Percentiles rank a stretch among this genome's conserved stretches.
Evolutionary conservation across 2,113 vertebrate species (phyloP).

Genomic region (Aythya baeri): DNA sequence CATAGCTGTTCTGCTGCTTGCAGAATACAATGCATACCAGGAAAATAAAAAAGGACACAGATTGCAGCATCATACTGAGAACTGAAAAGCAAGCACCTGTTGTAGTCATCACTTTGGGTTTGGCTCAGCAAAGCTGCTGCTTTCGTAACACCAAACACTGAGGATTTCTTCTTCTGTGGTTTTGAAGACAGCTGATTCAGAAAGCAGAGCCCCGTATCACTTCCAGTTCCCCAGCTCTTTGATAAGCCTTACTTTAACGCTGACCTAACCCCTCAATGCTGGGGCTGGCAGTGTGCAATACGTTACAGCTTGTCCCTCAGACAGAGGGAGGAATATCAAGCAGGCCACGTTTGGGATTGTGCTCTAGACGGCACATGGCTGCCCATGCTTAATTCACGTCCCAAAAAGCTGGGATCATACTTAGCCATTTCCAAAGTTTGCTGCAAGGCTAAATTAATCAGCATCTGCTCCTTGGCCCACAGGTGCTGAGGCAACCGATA

Average conservation of each 20-base stretch:
- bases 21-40: background rate
- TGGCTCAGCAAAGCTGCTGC: background rate
- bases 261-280: background rate
- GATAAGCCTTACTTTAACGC: background rate
- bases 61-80: background rate
- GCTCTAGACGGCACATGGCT: background rate
- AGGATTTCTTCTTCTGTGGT: background rate
- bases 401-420: background rate
- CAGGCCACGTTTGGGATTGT: background rate
- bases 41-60: background rate
- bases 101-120: background rate
- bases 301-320: background rate
- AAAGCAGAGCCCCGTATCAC: background rate
- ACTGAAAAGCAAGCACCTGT: background rate
- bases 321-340: background rate
- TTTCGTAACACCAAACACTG: background rate
- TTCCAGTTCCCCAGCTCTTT: background rate
- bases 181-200: background rate
- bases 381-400: background rate
- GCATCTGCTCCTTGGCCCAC: background rate
- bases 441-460: background rate
- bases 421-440: background rate
- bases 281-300: background rate
- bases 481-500: background rate
- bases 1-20: background rate